Evolutionary conservation across 2,113 vertebrate species (phyloP), one percentile per base, ranked within the genome.

Genomic region (Esox niger): DNA sequence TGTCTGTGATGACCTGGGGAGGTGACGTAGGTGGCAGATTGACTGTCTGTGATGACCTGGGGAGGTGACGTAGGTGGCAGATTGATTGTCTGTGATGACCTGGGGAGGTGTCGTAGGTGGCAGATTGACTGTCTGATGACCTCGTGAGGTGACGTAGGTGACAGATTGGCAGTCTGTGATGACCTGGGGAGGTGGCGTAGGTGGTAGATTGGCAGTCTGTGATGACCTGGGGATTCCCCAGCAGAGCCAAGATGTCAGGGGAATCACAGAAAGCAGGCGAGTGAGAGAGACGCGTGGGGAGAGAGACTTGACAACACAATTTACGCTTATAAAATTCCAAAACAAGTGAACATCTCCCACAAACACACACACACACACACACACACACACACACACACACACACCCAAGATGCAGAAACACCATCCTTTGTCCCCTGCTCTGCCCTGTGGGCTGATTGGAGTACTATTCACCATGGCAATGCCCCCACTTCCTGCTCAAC

Each of bases 401-500:
- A 62, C 30, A 73, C 35, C 35, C 38, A 43, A 43, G 59, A 65
- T 32, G 31, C 38, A 58, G 17, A 46, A 23, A 33, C 32, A 64
- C 68, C 69, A 66, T 2, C 3, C 62, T 76, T n/a, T 77, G 73
- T 31, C 26, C 25, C 49, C 31, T 23, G 73, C 74, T 43, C 47
- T 52, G 47, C 20, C 74, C 49, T 27, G 38, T 11, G 68, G 70
- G 73, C 47, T 67, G 25, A 60, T 78, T 66, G 69, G 62, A 73
- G 26, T 4, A 79, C 77, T 78, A 70, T 83, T 86, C 76, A 72
- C 71, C 73, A 79, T 78, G 76, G 71, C 25, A 33, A 84, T 82
- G 64, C 65, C 63, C 69, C 68, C 74, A 76, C 67, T 69, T 75
- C 52, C 55, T 76, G 77, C 68, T 81, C 69, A 65, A 70, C 69